Percentiles rank a stretch among this genome's conserved stretches.
phyloP scores from a whole-genome alignment of 2,797 vertebrate genomes.

The Mormyrops attenuatus region DNA sequence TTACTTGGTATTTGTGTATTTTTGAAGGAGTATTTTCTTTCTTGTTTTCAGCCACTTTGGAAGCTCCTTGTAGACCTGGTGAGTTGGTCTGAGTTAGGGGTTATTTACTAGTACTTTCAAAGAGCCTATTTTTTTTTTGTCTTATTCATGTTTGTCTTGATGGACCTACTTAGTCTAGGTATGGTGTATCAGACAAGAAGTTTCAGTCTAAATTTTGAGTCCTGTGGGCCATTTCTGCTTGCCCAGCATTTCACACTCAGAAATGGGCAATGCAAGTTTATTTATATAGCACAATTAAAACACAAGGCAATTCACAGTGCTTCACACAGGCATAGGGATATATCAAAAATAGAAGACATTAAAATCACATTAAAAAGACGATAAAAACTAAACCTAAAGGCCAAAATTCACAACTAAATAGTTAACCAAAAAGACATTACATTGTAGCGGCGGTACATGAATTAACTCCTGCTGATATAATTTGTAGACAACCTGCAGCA shows the following conservation, averaged over 20 bases:
- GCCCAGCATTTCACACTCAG: not conserved
- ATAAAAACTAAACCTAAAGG: not conserved
- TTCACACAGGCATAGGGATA: not conserved
- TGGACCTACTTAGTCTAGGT: not conserved
- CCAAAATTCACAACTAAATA: not conserved
- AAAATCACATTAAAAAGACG: not conserved
- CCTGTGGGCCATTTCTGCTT: not conserved
- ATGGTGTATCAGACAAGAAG: not conserved
- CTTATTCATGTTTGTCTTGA: not conserved
- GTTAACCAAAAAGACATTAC: not conserved
- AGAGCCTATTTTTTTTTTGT: not conserved
- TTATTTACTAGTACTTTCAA: not conserved
- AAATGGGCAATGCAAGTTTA: not conserved
- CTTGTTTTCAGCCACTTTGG: constrained; percentile 61
- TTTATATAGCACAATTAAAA: not conserved
- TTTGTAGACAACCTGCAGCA: not conserved
- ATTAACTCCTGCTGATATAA: not conserved
- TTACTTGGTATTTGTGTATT: not conserved
- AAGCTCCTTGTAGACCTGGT: constrained; percentile 73
- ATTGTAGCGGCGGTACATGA: not conserved
- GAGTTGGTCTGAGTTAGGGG: constrained; percentile 41
- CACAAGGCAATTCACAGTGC: not conserved
- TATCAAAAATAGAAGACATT: not conserved
- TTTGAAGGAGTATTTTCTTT: not conserved
- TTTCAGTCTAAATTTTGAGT: not conserved